These are phyloP conservation scores for Alca torda DNA, from an alignment of 2,797 vertebrate species.

Conservation along the genomic window DNA sequence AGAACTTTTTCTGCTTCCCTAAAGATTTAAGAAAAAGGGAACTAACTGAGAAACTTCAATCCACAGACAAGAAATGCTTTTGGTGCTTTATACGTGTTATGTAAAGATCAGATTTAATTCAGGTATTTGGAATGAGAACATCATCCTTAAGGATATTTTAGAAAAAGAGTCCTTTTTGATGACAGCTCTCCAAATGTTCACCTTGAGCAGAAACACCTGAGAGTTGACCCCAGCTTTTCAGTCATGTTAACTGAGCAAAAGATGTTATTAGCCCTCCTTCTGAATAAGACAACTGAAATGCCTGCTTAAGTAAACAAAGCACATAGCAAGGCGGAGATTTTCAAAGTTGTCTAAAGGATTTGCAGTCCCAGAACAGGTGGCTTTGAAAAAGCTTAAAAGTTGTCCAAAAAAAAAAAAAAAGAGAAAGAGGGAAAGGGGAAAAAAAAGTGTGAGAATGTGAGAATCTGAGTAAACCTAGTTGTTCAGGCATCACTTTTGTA, in stretches of 20 bases:
- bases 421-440: neutral
- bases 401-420: neutral
- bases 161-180: neutral
- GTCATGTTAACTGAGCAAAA: neutral
- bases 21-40: neutral
- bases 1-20: neutral
- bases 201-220: neutral
- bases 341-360: neutral
- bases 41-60: neutral
- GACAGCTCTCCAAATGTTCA: neutral
- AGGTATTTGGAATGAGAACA: neutral
- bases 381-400: neutral
- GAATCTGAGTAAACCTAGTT: neutral
- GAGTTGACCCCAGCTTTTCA: neutral
- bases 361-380: neutral
- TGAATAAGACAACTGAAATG: slow-evolving; percentile 42
- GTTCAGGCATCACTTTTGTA: neutral
- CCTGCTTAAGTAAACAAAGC: slow-evolving; percentile 17
- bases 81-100: neutral
- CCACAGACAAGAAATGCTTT: neutral
- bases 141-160: neutral
- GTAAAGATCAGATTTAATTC: neutral
- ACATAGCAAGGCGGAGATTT: neutral
- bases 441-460: neutral
- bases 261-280: slow-evolving; percentile 53